Percentiles rank a stretch among this genome's conserved stretches.
Conservation (phyloP, 2,797 vertebrate genomes). For the Poecilia picta region DNA sequence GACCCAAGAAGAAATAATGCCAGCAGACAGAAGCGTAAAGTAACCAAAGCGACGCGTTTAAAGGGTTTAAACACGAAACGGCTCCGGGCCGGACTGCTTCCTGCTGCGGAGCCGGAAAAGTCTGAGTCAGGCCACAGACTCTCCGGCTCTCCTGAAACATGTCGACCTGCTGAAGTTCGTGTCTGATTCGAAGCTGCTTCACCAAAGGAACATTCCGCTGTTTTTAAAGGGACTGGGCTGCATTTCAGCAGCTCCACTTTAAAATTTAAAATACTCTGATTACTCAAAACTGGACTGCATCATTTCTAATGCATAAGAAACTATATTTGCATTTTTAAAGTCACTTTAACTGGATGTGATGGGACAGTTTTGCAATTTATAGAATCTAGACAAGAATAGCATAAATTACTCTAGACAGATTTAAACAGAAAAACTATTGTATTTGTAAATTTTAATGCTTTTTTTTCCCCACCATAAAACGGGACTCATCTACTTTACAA, state of each 20-base stretch:
- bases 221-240: not conserved
- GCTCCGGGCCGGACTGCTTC: not conserved
- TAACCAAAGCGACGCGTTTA: conserved; percentile 59
- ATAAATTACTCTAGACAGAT: not conserved
- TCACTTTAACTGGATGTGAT: not conserved
- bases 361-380: not conserved
- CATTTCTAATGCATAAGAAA: not conserved
- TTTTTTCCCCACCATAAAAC: not conserved
- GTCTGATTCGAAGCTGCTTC: not conserved
- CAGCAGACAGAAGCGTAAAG: conserved; percentile 75
- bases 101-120: not conserved
- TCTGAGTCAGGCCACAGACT: conserved; percentile 6
- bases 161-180: conserved; percentile 74
- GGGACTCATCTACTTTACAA: not conserved
- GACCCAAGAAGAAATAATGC: conserved; percentile 79
- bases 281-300: not conserved
- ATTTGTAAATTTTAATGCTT: not conserved
- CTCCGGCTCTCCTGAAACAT: conserved; percentile 86
- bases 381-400: not conserved
- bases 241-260: not conserved
- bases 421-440: not conserved
- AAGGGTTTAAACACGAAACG: not conserved
- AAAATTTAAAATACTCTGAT: not conserved
- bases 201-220: not conserved
- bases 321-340: not conserved